Percentiles rank a stretch among this genome's conserved stretches.
These are phyloP conservation scores for Strigamia maritima DNA, from an alignment of 2,888 invertebrate species.

Conservation along the genomic window DNA sequence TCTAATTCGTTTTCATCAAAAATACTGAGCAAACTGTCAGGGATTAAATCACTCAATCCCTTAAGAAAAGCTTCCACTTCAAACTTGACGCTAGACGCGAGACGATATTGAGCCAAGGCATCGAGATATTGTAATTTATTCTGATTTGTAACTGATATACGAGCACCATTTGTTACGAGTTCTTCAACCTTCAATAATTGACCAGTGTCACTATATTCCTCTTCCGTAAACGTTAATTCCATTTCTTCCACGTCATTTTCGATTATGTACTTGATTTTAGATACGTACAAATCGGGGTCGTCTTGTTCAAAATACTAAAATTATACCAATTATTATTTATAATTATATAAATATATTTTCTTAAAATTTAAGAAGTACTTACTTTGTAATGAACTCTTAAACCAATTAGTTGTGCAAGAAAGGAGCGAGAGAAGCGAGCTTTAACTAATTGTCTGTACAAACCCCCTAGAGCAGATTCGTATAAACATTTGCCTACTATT, in stretches of 20 bases:
- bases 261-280: constrained; percentile 91
- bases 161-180: constrained; percentile 76
- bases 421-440: constrained; percentile 84
- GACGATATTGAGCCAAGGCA: constrained; percentile 76
- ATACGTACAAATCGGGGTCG: constrained; percentile 86
- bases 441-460: constrained; percentile 84
- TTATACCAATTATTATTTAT: constrained; percentile 3
- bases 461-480: constrained; percentile 87
- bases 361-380: constrained; percentile 42
- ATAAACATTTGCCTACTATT: constrained; percentile 89
- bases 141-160: constrained; percentile 68
- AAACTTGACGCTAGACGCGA: constrained; percentile 74
- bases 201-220: constrained; percentile 76
- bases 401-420: constrained; percentile 90
- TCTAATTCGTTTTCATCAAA: constrained; percentile 95
- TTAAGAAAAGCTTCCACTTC: constrained; percentile 85
- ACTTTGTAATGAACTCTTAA: constrained; percentile 89
- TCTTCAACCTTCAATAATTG: constrained; percentile 71
- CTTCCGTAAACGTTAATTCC: constrained; percentile 84
- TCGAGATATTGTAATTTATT: constrained; percentile 81
- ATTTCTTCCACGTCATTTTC: too few relatives aligned
- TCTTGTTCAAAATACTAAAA: constrained; percentile 95
- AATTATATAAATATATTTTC: neutral
- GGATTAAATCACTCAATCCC: constrained; percentile 85
- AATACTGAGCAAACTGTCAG: constrained; percentile 86